Base-by-base conservation (phyloP, 2,113 vertebrate genomes). In the Sminthopsis crassicaudata region DNA sequence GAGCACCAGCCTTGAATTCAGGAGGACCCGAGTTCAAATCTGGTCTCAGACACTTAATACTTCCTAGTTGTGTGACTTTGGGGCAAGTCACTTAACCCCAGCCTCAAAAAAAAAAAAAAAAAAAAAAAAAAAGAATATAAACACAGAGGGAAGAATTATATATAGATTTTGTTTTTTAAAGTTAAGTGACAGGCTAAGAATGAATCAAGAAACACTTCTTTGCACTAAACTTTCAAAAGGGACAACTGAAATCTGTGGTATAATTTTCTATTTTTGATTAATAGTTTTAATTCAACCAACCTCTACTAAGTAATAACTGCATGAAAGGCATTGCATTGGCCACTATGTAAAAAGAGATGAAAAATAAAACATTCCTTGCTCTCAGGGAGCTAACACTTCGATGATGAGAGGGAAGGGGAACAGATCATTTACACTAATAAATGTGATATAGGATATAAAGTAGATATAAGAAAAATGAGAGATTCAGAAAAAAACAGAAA, bases 51-150 rank as follows among this genome's bases (percentile, higher is more conserved):
- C n/a, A n/a, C n/a, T n/a, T n/a, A n/a, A n/a, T n/a, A n/a, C n/a
- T n/a, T n/a, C n/a, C n/a, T n/a, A n/a, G n/a, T n/a, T n/a, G n/a
- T n/a, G n/a, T n/a, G n/a, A n/a, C n/a, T n/a, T n/a, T n/a, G n/a
- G n/a, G n/a, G n/a, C n/a, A n/a, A n/a, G n/a, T n/a, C n/a, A n/a
- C n/a, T n/a, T n/a, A n/a, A n/a, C n/a, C n/a, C n/a, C n/a, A n/a
- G n/a, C n/a, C n/a, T n/a, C n/a, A n/a, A n/a, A n/a, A n/a, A n/a
- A n/a, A n/a, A n/a, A n/a, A n/a, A n/a, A n/a, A n/a, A n/a, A n/a
- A n/a, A n/a, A n/a, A n/a, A n/a, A n/a, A n/a, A n/a, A n/a, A n/a
- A 96, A 91, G 26, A 95, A 22, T 23, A 84, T 19, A 94, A 96
- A 25, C 1, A 46, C 7, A 88, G 1, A 91, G 12, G 26, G 46